phyloP scores from a whole-genome alignment of 2,797 vertebrate species.

The Vespertilio murinus region DNA sequence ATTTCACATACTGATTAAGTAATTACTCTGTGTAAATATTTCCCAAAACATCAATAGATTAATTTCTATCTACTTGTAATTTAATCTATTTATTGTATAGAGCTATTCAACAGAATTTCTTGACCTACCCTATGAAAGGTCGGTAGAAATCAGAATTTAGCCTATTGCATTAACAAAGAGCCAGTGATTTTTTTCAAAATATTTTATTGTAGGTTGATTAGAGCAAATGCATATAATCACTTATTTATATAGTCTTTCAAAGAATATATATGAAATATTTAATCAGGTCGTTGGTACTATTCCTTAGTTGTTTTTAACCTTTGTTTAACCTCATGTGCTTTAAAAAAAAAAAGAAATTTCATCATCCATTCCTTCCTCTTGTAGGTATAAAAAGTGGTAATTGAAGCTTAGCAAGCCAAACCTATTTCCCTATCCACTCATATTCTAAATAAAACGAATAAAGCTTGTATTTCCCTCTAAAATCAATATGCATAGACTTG shows the following conservation, averaged over 20 bases:
- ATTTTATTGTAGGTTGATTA: slow-evolving; percentile 9
- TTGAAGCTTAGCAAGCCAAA: background rate
- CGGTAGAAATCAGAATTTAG: slow-evolving; percentile 12
- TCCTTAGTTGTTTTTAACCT: background rate
- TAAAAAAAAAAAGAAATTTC: background rate
- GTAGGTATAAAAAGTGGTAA: slow-evolving; percentile 10
- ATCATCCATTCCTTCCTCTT: background rate
- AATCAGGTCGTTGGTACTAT: background rate
- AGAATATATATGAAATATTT: background rate
- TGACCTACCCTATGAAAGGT: background rate
- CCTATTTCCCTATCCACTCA: background rate
- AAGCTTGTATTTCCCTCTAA: background rate
- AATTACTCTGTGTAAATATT: background rate
- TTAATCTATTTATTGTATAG: background rate
- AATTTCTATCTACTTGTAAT: background rate
- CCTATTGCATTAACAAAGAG: background rate
- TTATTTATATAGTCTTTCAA: slow-evolving; percentile 12
- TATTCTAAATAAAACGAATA: background rate
- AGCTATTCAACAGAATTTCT: background rate
- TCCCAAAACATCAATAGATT: background rate
- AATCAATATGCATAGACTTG: background rate
- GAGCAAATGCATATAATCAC: background rate
- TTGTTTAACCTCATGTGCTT: background rate
- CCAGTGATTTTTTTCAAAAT: background rate
- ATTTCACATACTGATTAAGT: background rate